Evolutionary conservation across 2,888 invertebrate species (phyloP).

Genomic region (Eudemis profundana): DNA sequence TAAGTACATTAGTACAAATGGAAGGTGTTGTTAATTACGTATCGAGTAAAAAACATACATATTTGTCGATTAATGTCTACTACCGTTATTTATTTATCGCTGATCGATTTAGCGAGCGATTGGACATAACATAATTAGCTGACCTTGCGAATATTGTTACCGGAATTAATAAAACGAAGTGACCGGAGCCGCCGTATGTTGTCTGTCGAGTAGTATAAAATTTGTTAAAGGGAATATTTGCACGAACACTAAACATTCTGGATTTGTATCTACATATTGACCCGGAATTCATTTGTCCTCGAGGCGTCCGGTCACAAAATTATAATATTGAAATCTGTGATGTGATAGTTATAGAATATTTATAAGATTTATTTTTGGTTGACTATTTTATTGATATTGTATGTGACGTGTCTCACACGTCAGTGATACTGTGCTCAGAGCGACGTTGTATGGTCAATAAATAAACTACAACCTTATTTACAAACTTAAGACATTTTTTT

Average conservation of each 20-base stretch:
- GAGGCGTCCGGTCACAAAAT: conserved; percentile 46
- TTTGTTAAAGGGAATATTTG: background rate
- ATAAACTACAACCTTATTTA: conserved; percentile 57
- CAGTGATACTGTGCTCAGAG: conserved; percentile 79
- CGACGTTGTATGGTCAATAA: conserved; percentile 62
- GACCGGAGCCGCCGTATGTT: conserved; percentile 40
- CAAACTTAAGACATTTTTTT: conserved; percentile 45
- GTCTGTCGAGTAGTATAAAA: background rate
- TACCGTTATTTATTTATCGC: conserved; percentile 21
- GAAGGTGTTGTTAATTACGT: conserved; percentile 44
- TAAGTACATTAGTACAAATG: conserved; percentile 55
- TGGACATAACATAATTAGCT: conserved; percentile 28
- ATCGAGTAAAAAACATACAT: conserved; percentile 21
- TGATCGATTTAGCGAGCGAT: conserved; percentile 12
- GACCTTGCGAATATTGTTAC: conserved; percentile 59
- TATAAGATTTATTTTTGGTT: conserved; percentile 62
- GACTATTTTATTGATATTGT: conserved; percentile 56
- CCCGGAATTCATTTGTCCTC: background rate
- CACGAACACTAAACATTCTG: background rate
- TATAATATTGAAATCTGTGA: conserved; percentile 71
- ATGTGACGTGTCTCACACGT: conserved; percentile 65
- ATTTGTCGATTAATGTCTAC: conserved; percentile 27
- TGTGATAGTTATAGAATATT: conserved; percentile 66
- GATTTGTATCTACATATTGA: background rate
- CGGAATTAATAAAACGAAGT: conserved; percentile 46